Evolutionary conservation across 2,888 invertebrate genomes (phyloP), one percentile per base, ranked within the genome.

Genomic region (Lochmaea capreae): DNA sequence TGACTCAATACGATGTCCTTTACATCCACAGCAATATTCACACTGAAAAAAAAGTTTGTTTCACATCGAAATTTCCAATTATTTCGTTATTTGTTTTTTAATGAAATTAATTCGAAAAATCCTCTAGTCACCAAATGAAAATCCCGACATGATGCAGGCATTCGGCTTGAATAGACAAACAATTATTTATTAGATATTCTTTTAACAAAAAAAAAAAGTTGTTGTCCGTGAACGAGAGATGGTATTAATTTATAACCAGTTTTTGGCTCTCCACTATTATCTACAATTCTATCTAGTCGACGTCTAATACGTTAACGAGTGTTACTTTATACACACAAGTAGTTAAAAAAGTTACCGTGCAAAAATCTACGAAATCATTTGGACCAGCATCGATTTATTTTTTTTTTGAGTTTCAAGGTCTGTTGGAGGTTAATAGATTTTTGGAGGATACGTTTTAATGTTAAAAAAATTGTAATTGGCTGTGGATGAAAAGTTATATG

Each of bases 171-270:
- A 71, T 68, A 76, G 76, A 72, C 68, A 74, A 78, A 78, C 78
- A 77, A 79, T 78, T 76, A 79, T 77, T 71, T 74, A 72, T 76
- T 74, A 74, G 68, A 76, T 80, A 75, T 79, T 79, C 77, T 67
- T 11, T n/a, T 57, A 76, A 70, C 73, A 71, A 71, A 22, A 74
- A 79, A 76, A 83, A 83, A 84, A 84, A 84, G 80, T 80, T 76
- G 84, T 84, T 82, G 80, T 83, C 84, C 84, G 72, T 84, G 84
- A 84, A 83, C 82, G 81, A 78, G 75, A 81, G 80, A 81, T 81
- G 81, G 79, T 79, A 81, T 81, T 80, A 79, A 78, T 81, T 78
- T 78, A 78, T 79, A 82, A 82, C 81, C 81, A 79, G 81, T 81
- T 82, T 81, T 74, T 72, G 78, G 74, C 63, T 74, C 58, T 67